Conservation (phyloP, 2,888 invertebrate genomes). For the Hofmannophila pseudospretella region DNA sequence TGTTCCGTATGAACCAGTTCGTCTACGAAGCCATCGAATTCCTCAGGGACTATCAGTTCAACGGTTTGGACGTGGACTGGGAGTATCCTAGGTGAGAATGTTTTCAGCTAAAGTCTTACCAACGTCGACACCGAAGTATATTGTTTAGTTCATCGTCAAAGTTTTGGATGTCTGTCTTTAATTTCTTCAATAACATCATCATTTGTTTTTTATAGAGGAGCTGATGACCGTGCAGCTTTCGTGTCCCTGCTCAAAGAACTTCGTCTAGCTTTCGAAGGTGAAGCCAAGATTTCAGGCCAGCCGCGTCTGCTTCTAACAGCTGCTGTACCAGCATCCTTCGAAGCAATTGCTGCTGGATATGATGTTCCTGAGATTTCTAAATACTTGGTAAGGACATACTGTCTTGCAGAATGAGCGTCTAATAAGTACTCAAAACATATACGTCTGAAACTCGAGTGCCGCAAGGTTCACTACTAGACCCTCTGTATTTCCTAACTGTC, state of each 20-base stretch:
- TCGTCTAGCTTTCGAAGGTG: conserved; percentile 94
- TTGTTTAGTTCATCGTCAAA: no score
- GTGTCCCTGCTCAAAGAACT: conserved; percentile 91
- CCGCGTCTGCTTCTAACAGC: conserved; percentile 89
- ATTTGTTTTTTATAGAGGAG: conserved; percentile 81
- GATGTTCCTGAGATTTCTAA: conserved; percentile 96
- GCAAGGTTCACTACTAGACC: no score
- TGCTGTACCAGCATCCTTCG: conserved; percentile 95
- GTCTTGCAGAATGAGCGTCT: no score
- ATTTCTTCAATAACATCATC: no score
- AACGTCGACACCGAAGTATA: no score
- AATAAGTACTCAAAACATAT: no score
- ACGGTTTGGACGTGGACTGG: conserved; percentile 96
- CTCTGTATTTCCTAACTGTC: no score
- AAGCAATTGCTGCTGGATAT: conserved; percentile 95
- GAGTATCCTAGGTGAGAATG: conserved; percentile 87
- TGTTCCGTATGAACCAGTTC: conserved; percentile 96
- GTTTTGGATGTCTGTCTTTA: no score
- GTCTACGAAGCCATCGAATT: conserved; percentile 97
- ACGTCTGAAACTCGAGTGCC: no score
- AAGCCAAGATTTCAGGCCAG: conserved; percentile 91
- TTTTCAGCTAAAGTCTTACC: no score
- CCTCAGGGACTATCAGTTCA: conserved; percentile 92
- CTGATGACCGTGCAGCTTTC: conserved; percentile 90
- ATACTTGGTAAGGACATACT: conserved; percentile 78